Percentiles rank a stretch among this genome's conserved stretches.
phyloP scores from a whole-genome alignment of 2,113 vertebrate genomes.

The Centropus unirufus region DNA sequence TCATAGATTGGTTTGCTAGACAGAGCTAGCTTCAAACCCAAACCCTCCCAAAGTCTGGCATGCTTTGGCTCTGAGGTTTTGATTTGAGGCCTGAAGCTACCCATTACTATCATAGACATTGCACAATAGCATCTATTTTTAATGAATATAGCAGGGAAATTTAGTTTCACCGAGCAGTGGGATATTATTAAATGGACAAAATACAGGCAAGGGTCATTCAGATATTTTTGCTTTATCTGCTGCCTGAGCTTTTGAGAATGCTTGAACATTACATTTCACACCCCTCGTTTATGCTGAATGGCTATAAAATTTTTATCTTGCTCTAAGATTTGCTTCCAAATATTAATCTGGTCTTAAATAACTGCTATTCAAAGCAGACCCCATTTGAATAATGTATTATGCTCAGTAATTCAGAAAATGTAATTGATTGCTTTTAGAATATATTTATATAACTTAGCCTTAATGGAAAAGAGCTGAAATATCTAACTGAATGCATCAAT shows the following conservation, averaged over 20 bases:
- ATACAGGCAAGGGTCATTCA: neutral
- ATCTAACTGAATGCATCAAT: neutral
- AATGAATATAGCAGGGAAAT: neutral
- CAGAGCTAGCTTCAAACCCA: neutral
- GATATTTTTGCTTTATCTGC: slow-evolving; percentile 7
- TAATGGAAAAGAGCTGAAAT: neutral
- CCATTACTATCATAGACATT: neutral
- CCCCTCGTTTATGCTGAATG: neutral
- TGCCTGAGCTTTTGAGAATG: slow-evolving; percentile 9
- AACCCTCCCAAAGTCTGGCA: neutral
- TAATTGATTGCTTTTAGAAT: slow-evolving; percentile 5
- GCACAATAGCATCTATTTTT: slow-evolving; percentile 6
- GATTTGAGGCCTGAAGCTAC: neutral
- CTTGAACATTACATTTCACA: neutral
- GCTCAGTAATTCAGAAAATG: slow-evolving; percentile 10
- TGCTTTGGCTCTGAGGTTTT: neutral
- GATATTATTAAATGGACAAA: slow-evolving; percentile 12
- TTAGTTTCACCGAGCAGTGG: neutral
- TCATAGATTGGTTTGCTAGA: neutral
- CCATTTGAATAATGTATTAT: slow-evolving; percentile 13
- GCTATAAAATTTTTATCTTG: neutral
- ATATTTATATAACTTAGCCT: neutral
- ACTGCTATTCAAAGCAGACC: neutral
- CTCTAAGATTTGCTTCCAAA: slow-evolving; percentile 3
- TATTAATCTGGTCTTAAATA: slow-evolving; percentile 46